Conservation (phyloP, 2,113 vertebrate genomes). For the Crotalus viridis region DNA sequence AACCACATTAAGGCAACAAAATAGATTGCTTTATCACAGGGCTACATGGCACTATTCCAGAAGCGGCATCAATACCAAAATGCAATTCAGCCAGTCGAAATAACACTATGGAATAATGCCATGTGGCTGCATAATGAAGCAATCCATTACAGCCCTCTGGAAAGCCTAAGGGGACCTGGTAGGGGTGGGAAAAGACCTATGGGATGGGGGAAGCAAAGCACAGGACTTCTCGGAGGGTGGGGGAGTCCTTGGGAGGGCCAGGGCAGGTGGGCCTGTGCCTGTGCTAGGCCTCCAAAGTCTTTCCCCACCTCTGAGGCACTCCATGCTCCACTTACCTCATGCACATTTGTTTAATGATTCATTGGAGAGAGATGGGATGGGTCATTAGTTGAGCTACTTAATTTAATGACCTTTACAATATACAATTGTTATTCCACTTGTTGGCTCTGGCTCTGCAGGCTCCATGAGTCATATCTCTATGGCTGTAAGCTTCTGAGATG, state of each 20-base stretch:
- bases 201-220: neutral
- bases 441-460: no score
- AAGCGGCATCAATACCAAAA: neutral
- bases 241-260: neutral
- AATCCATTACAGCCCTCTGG: neutral
- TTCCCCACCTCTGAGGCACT: neutral
- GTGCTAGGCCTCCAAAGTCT: neutral
- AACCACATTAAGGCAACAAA: neutral
- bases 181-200: neutral
- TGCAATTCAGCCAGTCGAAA: neutral
- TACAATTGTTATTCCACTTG: no score
- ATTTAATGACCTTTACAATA: no score
- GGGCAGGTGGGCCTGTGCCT: neutral
- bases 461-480: neutral
- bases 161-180: neutral
- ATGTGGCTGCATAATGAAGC: neutral
- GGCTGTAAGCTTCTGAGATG: neutral
- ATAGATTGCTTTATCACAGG: neutral
- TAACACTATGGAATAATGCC: neutral
- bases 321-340: neutral
- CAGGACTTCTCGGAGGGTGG: neutral
- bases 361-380: no score
- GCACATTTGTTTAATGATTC: no score
- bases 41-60: neutral
- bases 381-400: no score